A percentile compares a stretch with the other conserved stretches of the same genome.
Conservation (phyloP, 2,888 invertebrate genomes). For the Archaeoteleia sp. region DNA sequence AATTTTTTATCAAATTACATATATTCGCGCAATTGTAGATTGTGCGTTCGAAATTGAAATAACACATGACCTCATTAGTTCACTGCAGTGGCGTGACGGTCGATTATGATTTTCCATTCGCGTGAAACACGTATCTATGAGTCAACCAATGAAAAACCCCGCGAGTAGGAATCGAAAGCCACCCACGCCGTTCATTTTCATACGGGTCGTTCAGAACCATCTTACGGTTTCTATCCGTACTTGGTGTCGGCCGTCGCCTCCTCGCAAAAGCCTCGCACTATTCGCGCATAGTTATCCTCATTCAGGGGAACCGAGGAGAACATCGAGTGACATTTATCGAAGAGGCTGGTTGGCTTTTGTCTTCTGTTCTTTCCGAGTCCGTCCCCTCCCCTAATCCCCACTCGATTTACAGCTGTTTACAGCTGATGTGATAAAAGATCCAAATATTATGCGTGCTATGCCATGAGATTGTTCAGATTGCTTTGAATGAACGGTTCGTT, state of each 20-base stretch:
- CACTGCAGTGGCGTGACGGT: constrained; percentile 26
- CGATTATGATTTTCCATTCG: constrained; percentile 31
- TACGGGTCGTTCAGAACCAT: constrained; percentile 39
- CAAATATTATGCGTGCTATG: constrained; percentile 16
- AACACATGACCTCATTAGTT: constrained; percentile 35
- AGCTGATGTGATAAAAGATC: constrained; percentile 13
- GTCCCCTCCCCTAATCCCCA: neutral
- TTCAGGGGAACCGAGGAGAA: neutral
- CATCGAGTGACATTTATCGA: constrained; percentile 21
- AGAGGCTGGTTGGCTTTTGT: constrained; percentile 16
- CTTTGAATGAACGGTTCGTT: constrained; percentile 14
- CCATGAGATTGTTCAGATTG: constrained; percentile 2
- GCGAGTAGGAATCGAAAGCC: neutral
- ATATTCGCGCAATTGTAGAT: constrained; percentile 12
- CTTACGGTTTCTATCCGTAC: constrained; percentile 36
- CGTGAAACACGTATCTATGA: constrained; percentile 7
- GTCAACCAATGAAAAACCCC: neutral
- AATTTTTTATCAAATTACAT: too few relatives aligned
- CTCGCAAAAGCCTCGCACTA: neutral
- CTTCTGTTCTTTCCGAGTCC: constrained; percentile 3
- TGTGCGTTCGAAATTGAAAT: constrained; percentile 28
- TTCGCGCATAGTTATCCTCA: constrained; percentile 1
- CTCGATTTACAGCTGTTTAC: constrained; percentile 13
- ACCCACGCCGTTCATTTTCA: constrained; percentile 19
- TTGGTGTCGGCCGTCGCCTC: constrained; percentile 22